These are phyloP conservation scores for Hypotaenidia okinawae DNA, from an alignment of 2,797 vertebrate species.

Conservation along the genomic window DNA sequence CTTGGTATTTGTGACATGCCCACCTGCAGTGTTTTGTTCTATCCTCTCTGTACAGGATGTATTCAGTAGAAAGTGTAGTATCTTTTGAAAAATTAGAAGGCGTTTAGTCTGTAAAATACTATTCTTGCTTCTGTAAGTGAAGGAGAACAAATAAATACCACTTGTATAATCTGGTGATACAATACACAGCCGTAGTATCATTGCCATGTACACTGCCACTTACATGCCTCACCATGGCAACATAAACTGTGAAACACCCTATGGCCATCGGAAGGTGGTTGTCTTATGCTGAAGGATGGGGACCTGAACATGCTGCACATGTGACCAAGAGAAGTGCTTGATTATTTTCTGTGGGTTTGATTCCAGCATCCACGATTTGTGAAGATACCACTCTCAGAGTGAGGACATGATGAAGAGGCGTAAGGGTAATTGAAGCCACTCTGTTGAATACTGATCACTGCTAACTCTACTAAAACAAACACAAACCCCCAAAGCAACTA, in stretches of 20 bases:
- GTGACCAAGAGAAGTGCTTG: neutral
- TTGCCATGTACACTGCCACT: neutral
- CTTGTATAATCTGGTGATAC: neutral
- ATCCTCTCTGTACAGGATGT: neutral
- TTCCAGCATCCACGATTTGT: neutral
- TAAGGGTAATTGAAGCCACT: neutral
- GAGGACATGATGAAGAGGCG: neutral
- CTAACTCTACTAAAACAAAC: neutral
- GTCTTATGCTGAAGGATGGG: neutral
- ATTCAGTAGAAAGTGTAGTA: neutral
- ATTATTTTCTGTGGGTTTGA: neutral
- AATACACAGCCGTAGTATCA: neutral
- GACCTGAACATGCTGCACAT: neutral
- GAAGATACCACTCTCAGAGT: neutral
- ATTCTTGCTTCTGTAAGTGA: neutral
- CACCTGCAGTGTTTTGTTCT: neutral
- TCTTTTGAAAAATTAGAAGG: neutral
- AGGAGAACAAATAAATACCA: neutral
- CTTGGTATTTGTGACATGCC: neutral
- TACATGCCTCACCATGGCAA: neutral
- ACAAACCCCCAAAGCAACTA: neutral
- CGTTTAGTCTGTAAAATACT: neutral
- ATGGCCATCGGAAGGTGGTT: neutral
- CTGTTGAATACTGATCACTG: neutral
- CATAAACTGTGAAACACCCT: neutral